Base-by-base conservation (phyloP, 2,888 invertebrate genomes). In the Tricholauxania praeusta region DNA sequence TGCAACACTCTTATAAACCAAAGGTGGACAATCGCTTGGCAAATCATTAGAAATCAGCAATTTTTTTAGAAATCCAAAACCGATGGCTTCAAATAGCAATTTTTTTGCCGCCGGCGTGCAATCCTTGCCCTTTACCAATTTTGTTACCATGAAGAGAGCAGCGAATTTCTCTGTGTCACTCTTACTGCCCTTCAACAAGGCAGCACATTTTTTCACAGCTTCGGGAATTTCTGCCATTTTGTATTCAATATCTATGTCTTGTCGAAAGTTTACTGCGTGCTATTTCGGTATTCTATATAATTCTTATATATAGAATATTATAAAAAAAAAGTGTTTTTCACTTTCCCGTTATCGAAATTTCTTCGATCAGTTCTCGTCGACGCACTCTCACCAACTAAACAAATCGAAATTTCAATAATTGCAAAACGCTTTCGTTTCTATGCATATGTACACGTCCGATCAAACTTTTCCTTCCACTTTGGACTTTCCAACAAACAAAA, bases 121-220 rank as follows among this genome's bases (percentile, higher is more conserved):
- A 81, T 96, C 94, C 83, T 93, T 93, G 77, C 93, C 92, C 86
- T 95, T 94, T 53, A 96, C 93, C 70, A 96, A 88, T 87, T 96
- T 97, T 3, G 96, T 96, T 69, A 96, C 95, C 93, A 96, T 93
- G 86, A 96, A 96, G 66, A 97, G 90, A 1, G 94, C 95, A 55
- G 96, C 96, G 86, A 97, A 96, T 86, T 95, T 96, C 87, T 96
- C 96, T 0, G 96, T 96, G 87, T 97, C 96, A 84, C 91, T 93
- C 81, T 91, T 91, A 14, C 95, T 94, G 82, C 91, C 91, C 86
- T 94, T 93, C 79, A 97, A 87, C 81, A 96, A 92, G 75, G 91
- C 91, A 79, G 93, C 92, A 88, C 96, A 96, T 90, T 95, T 95
- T 87, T 93, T 92, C 77, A 96, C 93, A 76, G 93, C 91, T 82